These are phyloP conservation scores for Stenchaetothrips biformis DNA, from an alignment of 2,888 invertebrate genomes.

Conservation along the genomic window DNA sequence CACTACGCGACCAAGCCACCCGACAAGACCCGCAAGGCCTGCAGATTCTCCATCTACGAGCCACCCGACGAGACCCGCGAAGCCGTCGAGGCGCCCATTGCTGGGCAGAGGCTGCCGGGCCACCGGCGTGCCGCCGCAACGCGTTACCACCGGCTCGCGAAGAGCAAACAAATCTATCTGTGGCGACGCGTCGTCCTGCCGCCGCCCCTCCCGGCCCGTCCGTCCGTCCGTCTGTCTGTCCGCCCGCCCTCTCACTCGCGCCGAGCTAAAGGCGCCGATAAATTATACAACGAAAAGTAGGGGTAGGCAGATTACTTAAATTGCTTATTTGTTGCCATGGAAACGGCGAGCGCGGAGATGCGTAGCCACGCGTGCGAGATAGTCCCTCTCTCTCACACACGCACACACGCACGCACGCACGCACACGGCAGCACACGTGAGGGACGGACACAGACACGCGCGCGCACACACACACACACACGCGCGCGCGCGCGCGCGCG, in stretches of 20 bases:
- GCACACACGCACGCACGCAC: background rate
- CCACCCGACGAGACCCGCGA: too few species aligned
- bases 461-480: background rate
- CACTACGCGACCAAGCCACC: too few species aligned
- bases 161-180: too few species aligned
- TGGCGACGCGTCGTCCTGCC: background rate
- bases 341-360: background rate
- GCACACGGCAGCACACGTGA: background rate
- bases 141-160: too few species aligned
- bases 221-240: background rate
- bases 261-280: constrained; percentile 14
- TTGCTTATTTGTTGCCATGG: constrained; percentile 23
- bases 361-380: background rate
- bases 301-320: constrained; percentile 18
- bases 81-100: too few species aligned
- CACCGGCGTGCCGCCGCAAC: too few species aligned
- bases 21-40: too few species aligned
- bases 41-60: too few species aligned
- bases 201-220: background rate
- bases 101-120: too few species aligned
- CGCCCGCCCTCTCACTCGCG: background rate
- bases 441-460: background rate
- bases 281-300: constrained; percentile 25
- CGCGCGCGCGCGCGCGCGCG: too few species aligned
- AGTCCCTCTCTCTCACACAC: background rate